A percentile compares a stretch with the other conserved stretches of the same genome.
phyloP scores from a whole-genome alignment of 2,888 invertebrate species.

The Cylindroiulus punctatus region DNA sequence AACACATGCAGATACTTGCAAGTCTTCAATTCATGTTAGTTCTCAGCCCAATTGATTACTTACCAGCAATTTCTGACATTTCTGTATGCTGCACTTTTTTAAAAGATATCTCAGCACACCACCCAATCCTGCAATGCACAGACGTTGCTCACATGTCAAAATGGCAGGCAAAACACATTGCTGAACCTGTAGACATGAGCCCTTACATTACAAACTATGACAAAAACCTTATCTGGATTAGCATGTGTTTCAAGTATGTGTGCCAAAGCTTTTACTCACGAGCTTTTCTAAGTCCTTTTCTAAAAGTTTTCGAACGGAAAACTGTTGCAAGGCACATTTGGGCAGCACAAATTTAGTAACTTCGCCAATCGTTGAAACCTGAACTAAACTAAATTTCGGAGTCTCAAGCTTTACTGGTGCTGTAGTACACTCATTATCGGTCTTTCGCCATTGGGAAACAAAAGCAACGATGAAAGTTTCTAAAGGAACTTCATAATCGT shows the following conservation, averaged over 20 bases:
- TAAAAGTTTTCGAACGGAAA: neutral
- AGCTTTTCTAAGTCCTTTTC: neutral
- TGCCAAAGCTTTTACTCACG: too few relatives aligned
- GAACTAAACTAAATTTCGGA: neutral
- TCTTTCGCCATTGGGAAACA: slow-evolving; percentile 3
- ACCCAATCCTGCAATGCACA: slow-evolving; percentile 80
- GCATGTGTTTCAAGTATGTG: too few relatives aligned
- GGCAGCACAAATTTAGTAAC: neutral
- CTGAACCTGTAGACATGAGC: neutral
- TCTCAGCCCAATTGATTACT: too few relatives aligned
- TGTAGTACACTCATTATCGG: neutral
- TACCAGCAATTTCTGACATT: slow-evolving; percentile 46
- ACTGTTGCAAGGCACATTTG: neutral
- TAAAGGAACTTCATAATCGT: slow-evolving; percentile 44
- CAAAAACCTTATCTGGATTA: too few relatives aligned
- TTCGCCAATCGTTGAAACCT: neutral
- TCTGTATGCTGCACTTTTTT: slow-evolving; percentile 62
- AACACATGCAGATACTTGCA: too few relatives aligned
- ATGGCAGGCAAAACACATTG: slow-evolving; percentile 72
- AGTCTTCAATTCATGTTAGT: neutral
- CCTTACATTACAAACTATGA: too few relatives aligned
- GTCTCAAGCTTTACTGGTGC: neutral
- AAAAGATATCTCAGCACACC: slow-evolving; percentile 76
- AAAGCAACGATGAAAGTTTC: slow-evolving; percentile 55
- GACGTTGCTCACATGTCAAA: slow-evolving; percentile 69